These are phyloP conservation scores for Ormyrus labotus DNA, from an alignment of 2,888 invertebrate genomes.

Conservation along the genomic window DNA sequence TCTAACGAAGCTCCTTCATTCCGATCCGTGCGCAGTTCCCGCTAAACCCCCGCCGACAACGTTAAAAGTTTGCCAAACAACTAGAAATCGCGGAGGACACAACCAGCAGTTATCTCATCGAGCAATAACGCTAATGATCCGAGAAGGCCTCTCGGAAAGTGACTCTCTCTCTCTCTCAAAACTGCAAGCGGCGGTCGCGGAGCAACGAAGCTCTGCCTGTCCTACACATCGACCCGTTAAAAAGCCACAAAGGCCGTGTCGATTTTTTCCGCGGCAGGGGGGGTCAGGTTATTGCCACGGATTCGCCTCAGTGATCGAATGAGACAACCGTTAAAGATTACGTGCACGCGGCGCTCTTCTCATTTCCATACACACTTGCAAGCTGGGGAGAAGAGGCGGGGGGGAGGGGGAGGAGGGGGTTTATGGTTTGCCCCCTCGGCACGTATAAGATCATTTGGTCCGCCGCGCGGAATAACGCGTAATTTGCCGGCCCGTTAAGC, in stretches of 20 bases:
- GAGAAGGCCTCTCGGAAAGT: too few species aligned
- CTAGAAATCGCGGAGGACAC: too few species aligned
- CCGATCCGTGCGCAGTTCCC: neutral
- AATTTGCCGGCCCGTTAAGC: conserved; percentile 54
- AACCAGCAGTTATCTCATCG: too few species aligned
- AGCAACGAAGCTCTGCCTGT: too few species aligned
- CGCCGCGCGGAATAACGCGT: conserved; percentile 11
- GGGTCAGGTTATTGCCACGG: conserved; percentile 41
- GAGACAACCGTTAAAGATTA: conserved; percentile 53
- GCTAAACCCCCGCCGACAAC: neutral
- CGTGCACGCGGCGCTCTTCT: conserved; percentile 7
- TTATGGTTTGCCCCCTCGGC: conserved; percentile 6
- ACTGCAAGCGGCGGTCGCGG: too few species aligned
- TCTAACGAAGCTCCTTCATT: too few species aligned
- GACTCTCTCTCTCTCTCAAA: too few species aligned
- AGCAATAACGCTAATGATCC: too few species aligned
- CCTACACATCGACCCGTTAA: too few species aligned
- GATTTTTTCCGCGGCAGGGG: neutral
- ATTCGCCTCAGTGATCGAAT: conserved; percentile 44
- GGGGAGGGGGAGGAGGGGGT: neutral
- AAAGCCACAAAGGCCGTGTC: too few species aligned
- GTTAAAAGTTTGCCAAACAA: too few species aligned
- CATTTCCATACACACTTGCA: conserved; percentile 30
- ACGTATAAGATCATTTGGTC: conserved; percentile 7
- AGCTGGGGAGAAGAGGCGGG: neutral